A percentile compares a stretch with the other conserved stretches of the same genome.
Conservation (phyloP, 2,888 invertebrate species). For the Tetragonula carbonaria region DNA sequence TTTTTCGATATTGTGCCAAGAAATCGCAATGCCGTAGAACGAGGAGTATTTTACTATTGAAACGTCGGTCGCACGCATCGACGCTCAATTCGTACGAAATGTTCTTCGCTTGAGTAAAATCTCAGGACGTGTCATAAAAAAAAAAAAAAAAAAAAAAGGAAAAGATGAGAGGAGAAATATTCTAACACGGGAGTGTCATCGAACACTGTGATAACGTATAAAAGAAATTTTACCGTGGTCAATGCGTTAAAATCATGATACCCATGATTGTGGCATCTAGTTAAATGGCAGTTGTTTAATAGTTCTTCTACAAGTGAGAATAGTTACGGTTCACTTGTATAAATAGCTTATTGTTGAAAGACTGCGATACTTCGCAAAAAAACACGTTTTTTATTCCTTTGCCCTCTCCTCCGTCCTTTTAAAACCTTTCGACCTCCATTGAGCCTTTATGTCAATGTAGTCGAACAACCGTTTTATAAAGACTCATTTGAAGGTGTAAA, state of each 20-base stretch:
- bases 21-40: conserved; percentile 42
- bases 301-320: conserved; percentile 33
- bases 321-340: conserved; percentile 34
- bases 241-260: conserved; percentile 5
- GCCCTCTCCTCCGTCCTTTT: conserved; percentile 61
- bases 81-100: conserved; percentile 15
- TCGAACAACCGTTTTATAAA: conserved; percentile 38
- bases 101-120: conserved; percentile 14
- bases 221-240: conserved; percentile 18
- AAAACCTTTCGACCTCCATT: conserved; percentile 48
- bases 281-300: conserved; percentile 39
- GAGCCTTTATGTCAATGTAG: conserved; percentile 49
- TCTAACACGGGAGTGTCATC: conserved; percentile 34
- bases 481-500: conserved; percentile 30
- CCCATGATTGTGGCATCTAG: not conserved
- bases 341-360: conserved; percentile 59
- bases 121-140: conserved; percentile 23
- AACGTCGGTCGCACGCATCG: conserved; percentile 21
- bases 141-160: not conserved
- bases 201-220: conserved; percentile 33
- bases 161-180: not conserved
- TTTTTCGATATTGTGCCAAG: conserved; percentile 70
- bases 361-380: conserved; percentile 57
- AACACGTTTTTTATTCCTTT: conserved; percentile 59
- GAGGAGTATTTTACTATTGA: conserved; percentile 60